These are phyloP conservation scores for Rugalucina vietnamica DNA, from an alignment of 2,888 invertebrate genomes.

Conservation along the genomic window DNA sequence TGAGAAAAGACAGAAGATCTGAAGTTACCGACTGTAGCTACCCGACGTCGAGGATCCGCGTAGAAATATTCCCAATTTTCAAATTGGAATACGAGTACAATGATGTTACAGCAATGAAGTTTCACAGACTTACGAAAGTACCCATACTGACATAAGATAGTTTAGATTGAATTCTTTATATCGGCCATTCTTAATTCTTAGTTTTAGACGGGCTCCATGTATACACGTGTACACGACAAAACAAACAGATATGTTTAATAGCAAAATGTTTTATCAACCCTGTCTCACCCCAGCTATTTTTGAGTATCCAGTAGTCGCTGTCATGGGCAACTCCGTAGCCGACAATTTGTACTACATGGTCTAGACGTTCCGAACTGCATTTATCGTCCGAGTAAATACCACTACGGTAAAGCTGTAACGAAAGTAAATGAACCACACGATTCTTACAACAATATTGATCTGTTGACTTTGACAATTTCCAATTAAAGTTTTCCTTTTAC, in stretches of 20 bases:
- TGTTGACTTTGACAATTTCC: too few relatives aligned
- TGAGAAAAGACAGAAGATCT: too few relatives aligned
- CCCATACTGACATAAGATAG: not conserved
- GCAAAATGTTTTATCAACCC: not conserved
- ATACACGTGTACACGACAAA: not conserved
- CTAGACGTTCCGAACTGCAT: not conserved
- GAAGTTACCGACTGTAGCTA: too few relatives aligned
- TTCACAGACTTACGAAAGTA: not conserved
- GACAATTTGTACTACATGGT: not conserved
- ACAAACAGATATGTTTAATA: not conserved
- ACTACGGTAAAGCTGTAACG: not conserved
- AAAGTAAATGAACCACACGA: too few relatives aligned
- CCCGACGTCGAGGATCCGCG: too few relatives aligned
- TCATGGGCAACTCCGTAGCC: not conserved
- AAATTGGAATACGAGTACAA: not conserved
- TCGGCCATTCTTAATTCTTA: not conserved
- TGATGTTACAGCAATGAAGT: not conserved
- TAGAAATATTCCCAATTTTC: too few relatives aligned
- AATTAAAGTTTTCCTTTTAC: too few relatives aligned
- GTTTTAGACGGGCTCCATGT: not conserved
- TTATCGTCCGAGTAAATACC: not conserved
- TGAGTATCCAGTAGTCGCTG: not conserved
- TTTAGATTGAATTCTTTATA: not conserved
- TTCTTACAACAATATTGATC: too few relatives aligned
- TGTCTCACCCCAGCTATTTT: not conserved